Base-by-base conservation (phyloP, 2,797 vertebrate species). In the Chaetophractus vellerosus region DNA sequence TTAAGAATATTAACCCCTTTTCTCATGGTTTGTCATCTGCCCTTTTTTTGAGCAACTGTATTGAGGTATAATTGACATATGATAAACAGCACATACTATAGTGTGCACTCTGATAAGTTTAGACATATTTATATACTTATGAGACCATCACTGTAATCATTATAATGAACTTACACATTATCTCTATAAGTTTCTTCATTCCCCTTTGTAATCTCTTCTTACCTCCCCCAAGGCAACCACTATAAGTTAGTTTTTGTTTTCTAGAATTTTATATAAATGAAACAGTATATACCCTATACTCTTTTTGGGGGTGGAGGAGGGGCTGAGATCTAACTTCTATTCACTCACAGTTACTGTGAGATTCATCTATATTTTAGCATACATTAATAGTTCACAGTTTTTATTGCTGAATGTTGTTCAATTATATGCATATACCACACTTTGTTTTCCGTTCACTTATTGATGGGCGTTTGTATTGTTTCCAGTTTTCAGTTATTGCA, bases 211-310 rank as follows among this genome's bases (percentile, higher is more conserved):
- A 68, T 71, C 28, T 64, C 26, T 55, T 24, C 11, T 21, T 89
- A 8, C 31, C 3, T 72, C 18, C 64, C 4, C 18, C 36, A 11
- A 41, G 6, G 24, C 33, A 57, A 88, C 69, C 12, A 66, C 11
- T 76, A 6, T 71, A 48, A 84, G n/a, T 87, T 92, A 81, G 24
- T 93, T 92, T 81, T 24, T 26, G 52, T 89, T 71, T 89, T 91
- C 31, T 57, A 86, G 69, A 82, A 86, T 86, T 85, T 5, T 61
- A 23, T 94, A 18, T 74, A 85, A 52, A 48, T 55, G 6, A 88
- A 87, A n/a, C 69, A 28, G 23, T 82, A 57, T 38, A 74, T 55
- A 31, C 26, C 31, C 23, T 57, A 23, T 57, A 55, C 68, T 93
- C 23, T 89, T 59, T 92, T 90, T 90, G 45, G 6, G 6, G 38